phyloP scores from a whole-genome alignment of 2,797 vertebrate genomes.

The Anomalospiza imberbis region DNA sequence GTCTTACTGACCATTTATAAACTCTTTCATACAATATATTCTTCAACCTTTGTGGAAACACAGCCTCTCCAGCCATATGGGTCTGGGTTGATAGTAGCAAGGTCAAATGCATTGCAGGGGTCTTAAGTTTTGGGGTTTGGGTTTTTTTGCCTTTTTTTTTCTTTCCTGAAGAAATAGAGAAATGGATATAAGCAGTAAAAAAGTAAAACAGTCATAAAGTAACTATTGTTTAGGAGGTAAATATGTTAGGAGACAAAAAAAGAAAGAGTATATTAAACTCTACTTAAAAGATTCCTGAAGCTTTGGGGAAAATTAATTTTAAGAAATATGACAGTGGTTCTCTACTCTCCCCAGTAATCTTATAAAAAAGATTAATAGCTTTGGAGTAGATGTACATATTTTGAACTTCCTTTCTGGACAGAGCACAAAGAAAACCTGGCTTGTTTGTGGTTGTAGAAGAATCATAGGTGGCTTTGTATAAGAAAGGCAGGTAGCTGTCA shows the following conservation, averaged over 20 bases:
- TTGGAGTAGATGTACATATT: slow-evolving; percentile 78
- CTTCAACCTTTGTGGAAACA: neutral
- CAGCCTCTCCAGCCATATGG: neutral
- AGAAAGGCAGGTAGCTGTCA: slow-evolving; percentile 62
- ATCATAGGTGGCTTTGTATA: slow-evolving; percentile 57
- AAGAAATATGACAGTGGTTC: slow-evolving; percentile 46
- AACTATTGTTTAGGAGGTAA: neutral
- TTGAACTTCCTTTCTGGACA: slow-evolving; percentile 81
- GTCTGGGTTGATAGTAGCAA: neutral
- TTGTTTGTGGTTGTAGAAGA: slow-evolving; percentile 68
- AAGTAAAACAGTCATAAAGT: neutral
- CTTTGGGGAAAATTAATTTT: slow-evolving; percentile 39
- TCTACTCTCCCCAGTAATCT: slow-evolving; percentile 51
- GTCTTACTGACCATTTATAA: neutral
- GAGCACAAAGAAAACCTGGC: slow-evolving; percentile 76
- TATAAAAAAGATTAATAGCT: slow-evolving; percentile 82
- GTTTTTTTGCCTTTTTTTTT: neutral
- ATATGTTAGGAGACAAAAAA: neutral
- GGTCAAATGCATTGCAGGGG: neutral
- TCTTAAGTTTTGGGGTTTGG: neutral
- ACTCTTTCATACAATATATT: neutral
- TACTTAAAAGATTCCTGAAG: slow-evolving; percentile 22
- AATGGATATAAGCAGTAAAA: neutral
- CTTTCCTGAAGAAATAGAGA: neutral
- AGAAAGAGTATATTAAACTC: neutral